These are phyloP conservation scores for Leptinotarsa peninsularis DNA, from an alignment of 2,888 invertebrate genomes.

Conservation along the genomic window DNA sequence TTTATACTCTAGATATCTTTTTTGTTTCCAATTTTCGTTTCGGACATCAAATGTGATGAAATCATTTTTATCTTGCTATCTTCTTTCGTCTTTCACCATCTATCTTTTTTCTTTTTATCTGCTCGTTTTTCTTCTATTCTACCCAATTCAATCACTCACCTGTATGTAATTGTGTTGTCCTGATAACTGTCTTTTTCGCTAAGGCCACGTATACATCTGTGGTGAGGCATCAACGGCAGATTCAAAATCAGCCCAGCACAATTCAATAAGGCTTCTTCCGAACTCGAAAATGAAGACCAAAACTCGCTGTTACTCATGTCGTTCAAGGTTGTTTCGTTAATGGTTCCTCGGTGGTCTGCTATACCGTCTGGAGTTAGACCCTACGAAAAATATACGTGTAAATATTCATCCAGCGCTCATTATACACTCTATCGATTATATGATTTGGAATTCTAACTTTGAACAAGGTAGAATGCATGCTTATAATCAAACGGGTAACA, in stretches of 20 bases:
- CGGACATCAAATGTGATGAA: no score
- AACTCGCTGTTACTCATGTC: constrained; percentile 83
- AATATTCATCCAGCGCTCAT: no score
- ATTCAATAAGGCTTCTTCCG: constrained; percentile 80
- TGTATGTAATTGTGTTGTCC: constrained; percentile 76
- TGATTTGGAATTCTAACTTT: no score
- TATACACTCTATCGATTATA: no score
- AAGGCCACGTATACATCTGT: constrained; percentile 67
- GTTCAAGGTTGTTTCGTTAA: constrained; percentile 75
- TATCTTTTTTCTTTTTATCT: neutral
- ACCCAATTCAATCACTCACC: constrained; percentile 63
- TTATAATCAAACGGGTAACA: no score
- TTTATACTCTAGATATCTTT: no score
- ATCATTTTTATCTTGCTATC: neutral
- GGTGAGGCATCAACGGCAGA: constrained; percentile 76
- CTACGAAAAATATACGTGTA: constrained; percentile 57
- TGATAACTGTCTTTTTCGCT: constrained; percentile 68
- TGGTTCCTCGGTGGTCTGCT: constrained; percentile 73
- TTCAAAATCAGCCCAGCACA: constrained; percentile 81
- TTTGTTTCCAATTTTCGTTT: no score
- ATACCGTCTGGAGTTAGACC: constrained; percentile 73
- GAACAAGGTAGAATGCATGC: no score
- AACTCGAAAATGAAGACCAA: constrained; percentile 85
- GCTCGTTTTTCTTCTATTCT: neutral
- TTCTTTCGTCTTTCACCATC: neutral